Evolutionary conservation across 2,113 vertebrate species (phyloP), one percentile per base, ranked within the genome.

Genomic region (Eidolon helvum): DNA sequence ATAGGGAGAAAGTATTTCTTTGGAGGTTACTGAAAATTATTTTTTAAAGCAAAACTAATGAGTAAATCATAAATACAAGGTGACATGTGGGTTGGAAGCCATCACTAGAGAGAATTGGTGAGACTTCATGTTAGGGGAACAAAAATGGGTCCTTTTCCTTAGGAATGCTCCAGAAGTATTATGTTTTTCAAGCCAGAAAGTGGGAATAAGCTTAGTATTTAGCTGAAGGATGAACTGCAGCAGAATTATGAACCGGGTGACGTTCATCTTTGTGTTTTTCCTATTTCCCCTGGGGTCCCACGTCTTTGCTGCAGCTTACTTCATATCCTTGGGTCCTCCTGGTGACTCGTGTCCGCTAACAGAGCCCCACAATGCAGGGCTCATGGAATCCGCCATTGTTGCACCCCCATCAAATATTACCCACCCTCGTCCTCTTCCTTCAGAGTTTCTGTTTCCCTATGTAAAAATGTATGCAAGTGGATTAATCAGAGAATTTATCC

Each of bases 1-100:
- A 87, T 90, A 87, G n/a, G 65, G 48, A n/a, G 38, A 94, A 75
- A 8, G 74, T 5, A 80, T 92, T 90, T 91, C 90, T 87, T 94
- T 53, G 69, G 92, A 66, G 55, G 19, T 84, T 78, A 48, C 19
- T 18, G 38, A 69, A 45, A 77, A 87, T 66, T 66, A 5, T 57
- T 94, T 94, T 80, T 90, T 35, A 16, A 91, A 71, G 28, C 28
- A 74, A 92, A 65, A 35, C 33, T 21, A 45, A 94, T 38, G 59
- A 74, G 16, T 71, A 69, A 90, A 80, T 92, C 61, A 38, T 75
- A 77, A 97, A 92, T 59, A 30, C 59, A 59, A 88, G 57, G 24
- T n/a, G 69, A 71, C 45, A 9, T 5, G 0, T 24, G 50, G 77
- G 53, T 50, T 94, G 92, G 90, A 85, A 38, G 28, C 22, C 0